These are phyloP conservation scores for Acestrorhynchus altus DNA, from an alignment of 2,797 vertebrate genomes.

Conservation along the genomic window DNA sequence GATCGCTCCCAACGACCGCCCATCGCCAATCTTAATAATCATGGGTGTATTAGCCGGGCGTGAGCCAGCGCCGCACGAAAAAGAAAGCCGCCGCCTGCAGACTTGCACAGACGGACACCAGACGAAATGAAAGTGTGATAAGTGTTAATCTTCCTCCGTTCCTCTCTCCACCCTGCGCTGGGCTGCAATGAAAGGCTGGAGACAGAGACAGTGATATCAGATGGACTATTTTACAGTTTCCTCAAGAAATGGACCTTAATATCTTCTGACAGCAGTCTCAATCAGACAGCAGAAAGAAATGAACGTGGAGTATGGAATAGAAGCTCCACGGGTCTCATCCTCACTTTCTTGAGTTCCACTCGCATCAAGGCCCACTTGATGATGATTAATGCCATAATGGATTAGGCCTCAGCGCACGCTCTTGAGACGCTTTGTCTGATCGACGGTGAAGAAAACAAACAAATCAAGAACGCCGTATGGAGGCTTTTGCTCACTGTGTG, in stretches of 20 bases:
- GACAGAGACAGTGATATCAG: slow-evolving; percentile 31
- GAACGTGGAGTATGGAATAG: no score
- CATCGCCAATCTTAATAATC: slow-evolving; percentile 13
- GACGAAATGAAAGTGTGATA: slow-evolving; percentile 68
- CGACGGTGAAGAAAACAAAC: no score
- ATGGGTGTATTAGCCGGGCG: slow-evolving; percentile 36
- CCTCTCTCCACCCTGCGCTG: slow-evolving; percentile 36
- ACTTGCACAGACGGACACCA: slow-evolving; percentile 57
- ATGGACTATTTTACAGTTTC: slow-evolving; percentile 37
- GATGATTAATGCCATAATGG: slow-evolving; percentile 57
- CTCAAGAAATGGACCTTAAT: slow-evolving; percentile 38
- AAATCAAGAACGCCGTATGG: no score
- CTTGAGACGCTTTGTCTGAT: no score
- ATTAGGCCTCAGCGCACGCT: no score
- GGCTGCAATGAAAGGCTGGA: slow-evolving; percentile 32
- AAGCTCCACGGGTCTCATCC: no score
- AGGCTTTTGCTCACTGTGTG: no score
- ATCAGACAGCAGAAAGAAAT: slow-evolving; percentile 46
- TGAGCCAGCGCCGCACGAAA: background rate
- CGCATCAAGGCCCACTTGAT: slow-evolving; percentile 49
- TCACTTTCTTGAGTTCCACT: slow-evolving; percentile 26
- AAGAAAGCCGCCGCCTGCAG: no score
- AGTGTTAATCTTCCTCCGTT: slow-evolving; percentile 57
- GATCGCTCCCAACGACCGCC: background rate
- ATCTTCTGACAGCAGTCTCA: slow-evolving; percentile 37